Conservation (phyloP, 2,888 invertebrate species). For the Actias luna region DNA sequence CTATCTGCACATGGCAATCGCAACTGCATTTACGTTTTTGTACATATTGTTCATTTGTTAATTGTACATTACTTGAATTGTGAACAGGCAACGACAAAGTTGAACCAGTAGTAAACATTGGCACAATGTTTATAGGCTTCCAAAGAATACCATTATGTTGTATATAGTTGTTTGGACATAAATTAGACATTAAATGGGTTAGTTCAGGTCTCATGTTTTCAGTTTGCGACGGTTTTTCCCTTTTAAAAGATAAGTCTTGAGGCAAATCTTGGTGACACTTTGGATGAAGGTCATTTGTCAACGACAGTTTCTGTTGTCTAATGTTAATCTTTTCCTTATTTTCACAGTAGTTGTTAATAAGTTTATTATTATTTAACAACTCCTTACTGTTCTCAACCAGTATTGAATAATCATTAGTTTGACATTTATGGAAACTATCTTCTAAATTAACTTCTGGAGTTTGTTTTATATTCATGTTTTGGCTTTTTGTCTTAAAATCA, state of each 20-base stretch:
- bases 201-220: background rate
- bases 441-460: background rate
- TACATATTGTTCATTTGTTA: slow-evolving; percentile 24
- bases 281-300: background rate
- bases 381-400: background rate
- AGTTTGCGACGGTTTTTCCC: background rate
- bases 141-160: slow-evolving; percentile 48
- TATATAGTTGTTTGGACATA: slow-evolving; percentile 43
- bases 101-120: slow-evolving; percentile 36
- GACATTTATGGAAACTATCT: background rate
- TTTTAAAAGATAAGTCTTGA: slow-evolving; percentile 38
- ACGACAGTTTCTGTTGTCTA: background rate
- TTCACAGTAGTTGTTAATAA: background rate
- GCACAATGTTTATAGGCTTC: slow-evolving; percentile 49
- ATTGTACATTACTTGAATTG: slow-evolving; percentile 23
- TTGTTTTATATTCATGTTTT: background rate
- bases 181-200: slow-evolving; percentile 37
- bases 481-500: background rate
- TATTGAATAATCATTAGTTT: background rate
- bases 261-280: slow-evolving; percentile 28
- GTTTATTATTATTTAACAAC: background rate
- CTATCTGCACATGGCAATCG: slow-evolving; percentile 44
- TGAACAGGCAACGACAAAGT: slow-evolving; percentile 21
- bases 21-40: slow-evolving; percentile 44
- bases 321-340: background rate